Conservation (phyloP, 2,113 vertebrate genomes). For the Otocyon megalotis region DNA sequence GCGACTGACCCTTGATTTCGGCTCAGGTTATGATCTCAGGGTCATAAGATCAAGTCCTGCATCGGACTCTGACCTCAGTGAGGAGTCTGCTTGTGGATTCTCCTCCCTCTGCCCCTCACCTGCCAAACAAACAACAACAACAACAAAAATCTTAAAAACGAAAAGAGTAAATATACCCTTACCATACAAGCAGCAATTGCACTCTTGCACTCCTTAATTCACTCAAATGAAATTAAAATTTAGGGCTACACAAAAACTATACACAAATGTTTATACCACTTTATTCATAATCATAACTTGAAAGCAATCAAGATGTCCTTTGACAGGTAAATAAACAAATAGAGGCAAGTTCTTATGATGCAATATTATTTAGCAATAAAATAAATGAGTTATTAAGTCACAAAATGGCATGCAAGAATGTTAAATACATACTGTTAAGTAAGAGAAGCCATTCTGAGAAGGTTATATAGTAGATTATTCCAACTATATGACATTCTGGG, state of each 20-base stretch:
- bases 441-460: background rate
- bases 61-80: background rate
- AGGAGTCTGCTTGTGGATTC: background rate
- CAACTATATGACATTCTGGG: background rate
- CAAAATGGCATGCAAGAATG: too few relatives aligned
- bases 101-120: background rate
- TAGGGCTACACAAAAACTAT: background rate
- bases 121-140: background rate
- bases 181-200: background rate
- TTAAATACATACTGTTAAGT: background rate
- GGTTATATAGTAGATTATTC: background rate
- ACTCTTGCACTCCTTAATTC: background rate
- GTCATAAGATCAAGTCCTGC: background rate
- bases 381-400: background rate
- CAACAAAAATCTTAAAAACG: background rate
- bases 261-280: background rate
- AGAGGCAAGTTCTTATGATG: too few relatives aligned
- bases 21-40: background rate
- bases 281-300: background rate
- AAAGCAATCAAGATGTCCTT: background rate
- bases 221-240: background rate
- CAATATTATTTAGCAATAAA: background rate
- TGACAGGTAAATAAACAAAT: background rate
- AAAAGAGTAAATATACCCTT: background rate
- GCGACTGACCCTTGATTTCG: too few relatives aligned